These are phyloP conservation scores for Odontomachus brunneus DNA, from an alignment of 1,140 invertebrate genomes.

Conservation along the genomic window DNA sequence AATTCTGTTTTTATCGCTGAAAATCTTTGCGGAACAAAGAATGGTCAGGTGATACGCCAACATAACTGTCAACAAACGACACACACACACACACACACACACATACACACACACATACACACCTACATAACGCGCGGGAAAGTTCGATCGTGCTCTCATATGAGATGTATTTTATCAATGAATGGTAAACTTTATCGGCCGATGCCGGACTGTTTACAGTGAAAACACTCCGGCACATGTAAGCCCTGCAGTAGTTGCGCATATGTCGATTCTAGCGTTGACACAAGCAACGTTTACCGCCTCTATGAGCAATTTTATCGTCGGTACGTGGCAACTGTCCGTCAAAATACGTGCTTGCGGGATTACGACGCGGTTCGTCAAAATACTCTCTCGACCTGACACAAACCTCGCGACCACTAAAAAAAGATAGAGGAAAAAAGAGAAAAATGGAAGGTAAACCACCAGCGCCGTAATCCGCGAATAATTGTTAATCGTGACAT, in stretches of 20 bases:
- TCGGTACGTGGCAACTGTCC: conserved; percentile 27
- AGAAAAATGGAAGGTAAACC: too few relatives aligned
- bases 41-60: conserved; percentile 37
- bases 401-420: background rate
- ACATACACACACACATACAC: too few relatives aligned
- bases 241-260: conserved; percentile 49
- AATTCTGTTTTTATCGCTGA: conserved; percentile 11
- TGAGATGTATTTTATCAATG: conserved; percentile 60
- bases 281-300: conserved; percentile 48
- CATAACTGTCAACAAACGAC: conserved; percentile 41
- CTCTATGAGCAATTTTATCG: conserved; percentile 57
- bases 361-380: conserved; percentile 29
- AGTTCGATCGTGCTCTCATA: conserved; percentile 19
- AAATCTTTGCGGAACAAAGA: conserved; percentile 44
- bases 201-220: conserved; percentile 47
- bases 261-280: conserved; percentile 57
- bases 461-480: too few relatives aligned
- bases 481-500: too few relatives aligned
- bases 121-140: too few relatives aligned
- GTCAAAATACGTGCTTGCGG: conserved; percentile 35
- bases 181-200: conserved; percentile 61
- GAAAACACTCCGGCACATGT: conserved; percentile 51
- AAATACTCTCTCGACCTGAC: background rate
- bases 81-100: background rate
- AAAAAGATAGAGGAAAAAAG: background rate